Conservation (phyloP, 2,888 invertebrate genomes). For the Lepidocyrtoides sp. region DNA sequence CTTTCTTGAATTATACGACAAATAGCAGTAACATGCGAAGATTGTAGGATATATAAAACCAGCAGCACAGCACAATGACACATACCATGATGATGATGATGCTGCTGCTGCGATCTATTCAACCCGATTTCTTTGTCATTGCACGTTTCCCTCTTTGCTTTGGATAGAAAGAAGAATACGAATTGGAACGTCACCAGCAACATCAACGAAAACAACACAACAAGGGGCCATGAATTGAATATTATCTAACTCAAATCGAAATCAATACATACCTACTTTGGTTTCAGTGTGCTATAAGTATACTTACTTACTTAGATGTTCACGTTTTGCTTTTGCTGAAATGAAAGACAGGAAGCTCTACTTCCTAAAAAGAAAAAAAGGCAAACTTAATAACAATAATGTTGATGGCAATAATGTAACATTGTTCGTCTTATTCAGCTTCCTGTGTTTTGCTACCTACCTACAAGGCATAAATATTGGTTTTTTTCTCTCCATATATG, state of each 20-base stretch:
- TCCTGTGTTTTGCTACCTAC: not conserved
- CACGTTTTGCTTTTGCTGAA: not conserved
- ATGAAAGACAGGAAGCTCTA: not conserved
- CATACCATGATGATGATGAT: no score
- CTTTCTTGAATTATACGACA: not conserved
- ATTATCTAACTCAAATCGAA: slow-evolving; percentile 25
- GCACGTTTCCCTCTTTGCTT: slow-evolving; percentile 19
- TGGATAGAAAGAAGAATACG: not conserved
- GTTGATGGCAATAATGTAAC: not conserved
- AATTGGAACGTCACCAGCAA: not conserved
- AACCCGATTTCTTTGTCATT: not conserved
- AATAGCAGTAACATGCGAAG: no score
- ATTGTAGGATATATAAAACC: no score
- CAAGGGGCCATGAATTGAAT: slow-evolving; percentile 29
- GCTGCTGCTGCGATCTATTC: not conserved
- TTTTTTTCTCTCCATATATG: no score
- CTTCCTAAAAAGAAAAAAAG: not conserved
- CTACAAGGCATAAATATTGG: no score
- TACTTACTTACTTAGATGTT: not conserved
- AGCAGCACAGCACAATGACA: not conserved
- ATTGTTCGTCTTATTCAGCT: not conserved
- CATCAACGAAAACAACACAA: slow-evolving; percentile 16
- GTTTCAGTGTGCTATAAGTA: not conserved
- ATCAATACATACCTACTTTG: not conserved
- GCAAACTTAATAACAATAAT: not conserved